These are phyloP conservation scores for Delichon dasypus DNA, from an alignment of 2,797 vertebrate genomes.

Conservation along the genomic window DNA sequence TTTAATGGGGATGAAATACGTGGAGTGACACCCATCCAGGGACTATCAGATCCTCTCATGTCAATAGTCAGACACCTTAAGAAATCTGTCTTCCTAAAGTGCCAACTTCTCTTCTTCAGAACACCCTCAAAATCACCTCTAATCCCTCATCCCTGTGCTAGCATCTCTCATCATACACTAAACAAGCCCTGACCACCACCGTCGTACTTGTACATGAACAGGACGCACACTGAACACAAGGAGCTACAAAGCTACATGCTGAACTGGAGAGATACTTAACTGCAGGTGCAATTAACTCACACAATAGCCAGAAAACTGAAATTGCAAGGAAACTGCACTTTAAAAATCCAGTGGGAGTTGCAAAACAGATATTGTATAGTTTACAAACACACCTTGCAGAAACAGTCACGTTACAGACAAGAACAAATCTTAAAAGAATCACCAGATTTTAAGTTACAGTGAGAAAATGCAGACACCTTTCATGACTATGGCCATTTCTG, in stretches of 20 bases:
- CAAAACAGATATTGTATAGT: neutral
- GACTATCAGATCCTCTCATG: neutral
- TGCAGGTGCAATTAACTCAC: neutral
- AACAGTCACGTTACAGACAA: neutral
- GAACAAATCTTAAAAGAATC: neutral
- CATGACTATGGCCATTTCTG: neutral
- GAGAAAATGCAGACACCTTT: neutral
- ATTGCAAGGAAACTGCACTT: neutral
- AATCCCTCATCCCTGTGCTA: neutral
- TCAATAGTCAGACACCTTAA: neutral
- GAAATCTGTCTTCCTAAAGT: neutral
- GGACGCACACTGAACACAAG: neutral
- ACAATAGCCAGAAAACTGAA: neutral
- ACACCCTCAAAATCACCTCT: neutral
- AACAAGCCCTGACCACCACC: neutral
- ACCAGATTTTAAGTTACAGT: neutral
- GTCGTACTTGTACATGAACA: neutral
- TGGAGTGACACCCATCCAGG: neutral
- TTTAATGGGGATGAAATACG: neutral
- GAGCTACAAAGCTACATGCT: accelerated
- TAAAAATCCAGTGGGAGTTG: neutral
- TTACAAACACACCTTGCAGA: neutral
- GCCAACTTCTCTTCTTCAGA: neutral
- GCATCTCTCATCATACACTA: neutral
- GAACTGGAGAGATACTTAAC: neutral